Conservation (phyloP, 2,888 invertebrate species). For the Eristalinus sepulchralis region DNA sequence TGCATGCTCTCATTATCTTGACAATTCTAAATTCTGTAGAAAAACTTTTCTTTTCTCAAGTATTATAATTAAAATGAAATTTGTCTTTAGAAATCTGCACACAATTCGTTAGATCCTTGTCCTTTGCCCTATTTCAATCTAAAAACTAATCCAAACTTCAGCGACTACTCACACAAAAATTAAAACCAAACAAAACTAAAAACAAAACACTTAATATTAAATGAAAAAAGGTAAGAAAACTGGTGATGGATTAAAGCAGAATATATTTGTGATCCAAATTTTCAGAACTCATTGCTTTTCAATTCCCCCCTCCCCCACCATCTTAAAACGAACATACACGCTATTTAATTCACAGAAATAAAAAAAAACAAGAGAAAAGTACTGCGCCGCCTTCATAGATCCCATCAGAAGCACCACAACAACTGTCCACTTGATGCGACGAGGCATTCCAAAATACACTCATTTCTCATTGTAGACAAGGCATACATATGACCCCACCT, state of each 20-base stretch:
- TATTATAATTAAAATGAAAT: neutral
- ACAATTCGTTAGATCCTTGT: conserved; percentile 24
- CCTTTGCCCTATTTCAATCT: neutral
- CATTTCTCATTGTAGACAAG: neutral
- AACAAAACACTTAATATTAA: neutral
- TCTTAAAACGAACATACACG: too few species aligned
- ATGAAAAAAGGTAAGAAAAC: conserved; percentile 31
- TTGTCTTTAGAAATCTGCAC: conserved; percentile 28
- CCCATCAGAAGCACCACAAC: conserved; percentile 1
- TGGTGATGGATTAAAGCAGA: neutral
- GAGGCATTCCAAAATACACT: conserved; percentile 17
- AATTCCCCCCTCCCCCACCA: neutral
- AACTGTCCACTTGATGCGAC: conserved; percentile 22
- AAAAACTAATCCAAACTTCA: neutral
- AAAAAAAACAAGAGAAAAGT: neutral
- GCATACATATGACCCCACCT: neutral
- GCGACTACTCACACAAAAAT: neutral
- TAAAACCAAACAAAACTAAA: neutral
- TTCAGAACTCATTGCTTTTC: neutral
- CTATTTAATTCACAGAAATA: neutral
- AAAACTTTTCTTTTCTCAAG: neutral
- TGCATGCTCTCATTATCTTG: neutral
- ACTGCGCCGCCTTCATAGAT: neutral
- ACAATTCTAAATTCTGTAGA: neutral
- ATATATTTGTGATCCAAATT: neutral